Base-by-base conservation (phyloP, 2,113 vertebrate species). In the Macrotus californicus region DNA sequence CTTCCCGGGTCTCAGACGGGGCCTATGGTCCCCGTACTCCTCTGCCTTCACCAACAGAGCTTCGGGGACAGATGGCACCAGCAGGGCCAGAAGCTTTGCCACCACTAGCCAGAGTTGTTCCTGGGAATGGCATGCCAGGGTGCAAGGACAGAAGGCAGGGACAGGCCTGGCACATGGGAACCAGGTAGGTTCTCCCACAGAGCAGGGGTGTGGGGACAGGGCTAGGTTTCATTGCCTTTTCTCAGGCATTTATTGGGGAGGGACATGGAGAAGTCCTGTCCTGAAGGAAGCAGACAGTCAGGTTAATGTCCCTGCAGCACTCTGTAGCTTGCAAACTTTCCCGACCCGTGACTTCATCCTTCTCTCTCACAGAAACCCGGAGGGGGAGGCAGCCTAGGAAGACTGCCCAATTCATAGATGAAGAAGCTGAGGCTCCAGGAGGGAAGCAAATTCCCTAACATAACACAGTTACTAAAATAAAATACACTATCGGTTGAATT, bases 11-110 rank as follows among this genome's bases (percentile, higher is more conserved):
- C 87, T 21, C 36, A 0, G 7, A 18, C 12, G n/a, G 72, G 56
- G 6, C 4, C 64, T 1, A 0, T 2, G 11, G 48, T 9, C 15
- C 50, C 66, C 12, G 0, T 18, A 36, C 41, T 46, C 34, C n/a
- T 26, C 61, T 26, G 2, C 22, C 36, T 64, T 91, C 41, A 5
- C 24, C 59, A 21, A 8, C 8, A 34, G 22, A 85, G 54, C 41
- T 50, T 72, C 52, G 39, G 26, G 48, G 56, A 34, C 22, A 36
- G 52, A 36, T 1, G 15, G 39, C 34, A 11, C 48, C 16, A 12
- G 21, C 66, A 87, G 46, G 43, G 46, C 66, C 48, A 41, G 54
- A 87, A 54, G 69, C 36, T 52, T 52, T 34, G 52, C 72, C 48
- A 5, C 10, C 29, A n/a, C 26, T 6, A 50, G 8, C 21, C 64